These are phyloP conservation scores for Chrysogorgia sp. DNA, from an alignment of 92 coral and sea anemone species.

Conservation along the genomic window DNA sequence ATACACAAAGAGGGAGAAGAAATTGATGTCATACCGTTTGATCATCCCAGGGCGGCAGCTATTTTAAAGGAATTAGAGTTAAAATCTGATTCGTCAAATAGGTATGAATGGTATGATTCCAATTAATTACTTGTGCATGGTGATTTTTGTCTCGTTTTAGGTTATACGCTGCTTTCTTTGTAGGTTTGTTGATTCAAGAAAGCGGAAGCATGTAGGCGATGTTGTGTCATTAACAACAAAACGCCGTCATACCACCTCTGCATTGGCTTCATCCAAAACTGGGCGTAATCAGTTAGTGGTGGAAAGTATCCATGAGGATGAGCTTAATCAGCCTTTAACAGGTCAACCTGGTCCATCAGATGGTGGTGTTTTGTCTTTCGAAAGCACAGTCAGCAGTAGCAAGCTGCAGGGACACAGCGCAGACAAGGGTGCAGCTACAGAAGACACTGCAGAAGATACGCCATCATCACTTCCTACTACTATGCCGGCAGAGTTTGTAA, in stretches of 20 bases:
- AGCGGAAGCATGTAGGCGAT: background rate
- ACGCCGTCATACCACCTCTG: conserved; percentile 7
- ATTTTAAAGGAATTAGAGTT: background rate
- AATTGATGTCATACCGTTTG: conserved; percentile 26
- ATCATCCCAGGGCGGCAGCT: conserved; percentile 22
- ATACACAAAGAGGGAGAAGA: background rate
- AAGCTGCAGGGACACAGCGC: background rate
- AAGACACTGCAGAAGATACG: background rate
- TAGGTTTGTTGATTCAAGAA: background rate
- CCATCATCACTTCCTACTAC: no score
- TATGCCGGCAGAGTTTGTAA: background rate
- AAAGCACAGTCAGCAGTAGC: no score
- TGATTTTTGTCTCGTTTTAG: background rate
- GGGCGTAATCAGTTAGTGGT: background rate
- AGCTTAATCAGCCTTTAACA: background rate
- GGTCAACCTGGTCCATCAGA: no score
- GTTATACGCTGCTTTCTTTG: background rate
- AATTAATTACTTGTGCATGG: no score
- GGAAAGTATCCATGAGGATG: background rate
- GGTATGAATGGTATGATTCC: no score
- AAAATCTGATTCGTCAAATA: background rate
- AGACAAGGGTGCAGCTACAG: background rate
- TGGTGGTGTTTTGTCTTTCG: no score
- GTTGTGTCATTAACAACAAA: background rate
- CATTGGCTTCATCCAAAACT: background rate